Evolutionary conservation across 2,797 vertebrate species (phyloP).

Genomic region (Hirundo rustica): DNA sequence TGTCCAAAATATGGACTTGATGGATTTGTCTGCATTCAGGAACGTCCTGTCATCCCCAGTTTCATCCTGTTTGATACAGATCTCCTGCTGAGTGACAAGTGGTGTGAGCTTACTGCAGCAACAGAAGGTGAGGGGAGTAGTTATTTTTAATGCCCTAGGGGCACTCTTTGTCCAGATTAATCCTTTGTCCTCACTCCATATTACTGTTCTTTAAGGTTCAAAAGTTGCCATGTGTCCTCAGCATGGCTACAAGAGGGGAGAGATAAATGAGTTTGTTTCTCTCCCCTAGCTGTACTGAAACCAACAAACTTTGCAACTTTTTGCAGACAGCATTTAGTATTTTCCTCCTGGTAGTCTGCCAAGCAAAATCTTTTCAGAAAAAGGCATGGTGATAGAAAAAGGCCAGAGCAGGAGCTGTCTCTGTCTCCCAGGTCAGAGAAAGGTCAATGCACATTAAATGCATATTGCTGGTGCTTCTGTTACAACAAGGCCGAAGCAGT

Average conservation of each 20-base stretch:
- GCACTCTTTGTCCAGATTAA: background rate
- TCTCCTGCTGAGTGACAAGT: background rate
- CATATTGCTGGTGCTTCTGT: constrained; percentile 40
- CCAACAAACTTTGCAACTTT: background rate
- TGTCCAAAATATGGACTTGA: background rate
- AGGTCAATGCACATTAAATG: constrained; percentile 41
- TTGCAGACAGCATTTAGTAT: background rate
- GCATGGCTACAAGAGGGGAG: background rate
- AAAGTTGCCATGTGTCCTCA: background rate
- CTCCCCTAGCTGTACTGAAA: background rate
- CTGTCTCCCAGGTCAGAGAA: constrained; percentile 35
- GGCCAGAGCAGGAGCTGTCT: background rate
- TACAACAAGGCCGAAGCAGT: constrained; percentile 27
- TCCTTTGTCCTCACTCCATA: background rate
- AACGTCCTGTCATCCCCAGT: background rate
- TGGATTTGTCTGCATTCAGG: background rate
- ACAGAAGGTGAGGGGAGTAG: background rate
- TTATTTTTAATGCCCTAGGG: background rate
- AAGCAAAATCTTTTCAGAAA: background rate
- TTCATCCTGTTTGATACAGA: background rate
- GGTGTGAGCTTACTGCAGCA: background rate
- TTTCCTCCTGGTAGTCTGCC: background rate
- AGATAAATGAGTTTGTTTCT: background rate
- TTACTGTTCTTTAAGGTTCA: background rate
- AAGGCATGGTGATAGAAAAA: background rate